Evolutionary conservation across 2,113 vertebrate species (phyloP).

Genomic region (Thalassarche chlororhynchos): DNA sequence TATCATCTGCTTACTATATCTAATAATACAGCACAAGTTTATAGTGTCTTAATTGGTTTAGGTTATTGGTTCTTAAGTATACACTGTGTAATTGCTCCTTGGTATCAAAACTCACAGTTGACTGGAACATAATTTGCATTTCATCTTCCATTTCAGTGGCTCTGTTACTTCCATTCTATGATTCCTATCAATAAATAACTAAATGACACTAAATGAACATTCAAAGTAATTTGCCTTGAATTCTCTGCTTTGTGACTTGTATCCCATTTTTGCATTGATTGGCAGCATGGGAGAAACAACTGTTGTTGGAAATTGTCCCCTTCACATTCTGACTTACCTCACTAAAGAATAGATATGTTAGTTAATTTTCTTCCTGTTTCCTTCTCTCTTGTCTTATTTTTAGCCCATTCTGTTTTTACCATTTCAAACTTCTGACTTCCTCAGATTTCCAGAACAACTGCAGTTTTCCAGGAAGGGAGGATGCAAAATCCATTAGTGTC

Average conservation of each 20-base stretch:
- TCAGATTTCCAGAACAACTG: not conserved
- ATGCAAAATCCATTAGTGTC: not conserved
- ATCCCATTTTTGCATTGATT: not conserved
- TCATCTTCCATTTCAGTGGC: slow-evolving; percentile 12
- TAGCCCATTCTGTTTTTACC: not conserved
- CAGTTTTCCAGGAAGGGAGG: not conserved
- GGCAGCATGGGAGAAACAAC: not conserved
- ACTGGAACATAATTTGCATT: slow-evolving; percentile 28
- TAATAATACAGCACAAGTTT: not conserved
- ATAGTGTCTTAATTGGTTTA: slow-evolving; percentile 12
- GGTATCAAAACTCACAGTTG: not conserved
- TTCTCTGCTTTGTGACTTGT: not conserved
- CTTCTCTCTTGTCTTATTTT: not conserved
- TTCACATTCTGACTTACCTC: not conserved
- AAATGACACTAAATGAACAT: not conserved
- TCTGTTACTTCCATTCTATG: not conserved
- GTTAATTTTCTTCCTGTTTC: not conserved
- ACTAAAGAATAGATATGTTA: not conserved
- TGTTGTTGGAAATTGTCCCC: not conserved
- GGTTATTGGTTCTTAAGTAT: not conserved
- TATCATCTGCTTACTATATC: not conserved
- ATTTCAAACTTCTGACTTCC: not conserved
- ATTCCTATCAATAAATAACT: not conserved
- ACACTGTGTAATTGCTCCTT: not conserved
- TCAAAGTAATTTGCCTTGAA: not conserved